Conservation (phyloP, 2,888 invertebrate genomes). For the Argyresthia goedartella region DNA sequence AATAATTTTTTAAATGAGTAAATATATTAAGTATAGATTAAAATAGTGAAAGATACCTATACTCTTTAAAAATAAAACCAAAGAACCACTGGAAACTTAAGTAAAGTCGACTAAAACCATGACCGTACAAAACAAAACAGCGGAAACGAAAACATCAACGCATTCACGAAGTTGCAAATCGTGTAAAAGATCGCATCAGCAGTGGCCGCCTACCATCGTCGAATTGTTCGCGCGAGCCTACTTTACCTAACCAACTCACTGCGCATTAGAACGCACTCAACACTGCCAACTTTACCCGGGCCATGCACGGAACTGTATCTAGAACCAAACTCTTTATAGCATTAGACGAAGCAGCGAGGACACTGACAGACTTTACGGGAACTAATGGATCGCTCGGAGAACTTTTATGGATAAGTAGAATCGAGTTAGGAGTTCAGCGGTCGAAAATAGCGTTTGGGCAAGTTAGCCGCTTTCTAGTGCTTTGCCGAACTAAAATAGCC, state of each 20-base stretch:
- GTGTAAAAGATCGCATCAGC: conserved; percentile 6
- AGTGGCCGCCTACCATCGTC: conserved; percentile 31
- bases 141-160: too few species aligned
- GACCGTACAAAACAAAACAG: too few species aligned
- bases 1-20: too few species aligned
- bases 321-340: conserved; percentile 52
- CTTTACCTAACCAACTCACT: conserved; percentile 42
- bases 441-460: conserved; percentile 46
- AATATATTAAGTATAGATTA: too few species aligned
- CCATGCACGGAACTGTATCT: conserved; percentile 25
- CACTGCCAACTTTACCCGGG: conserved; percentile 34
- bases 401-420: conserved; percentile 62
- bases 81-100: too few species aligned
- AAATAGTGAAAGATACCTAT: too few species aligned
- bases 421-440: conserved; percentile 40
- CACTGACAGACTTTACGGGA: conserved; percentile 45
- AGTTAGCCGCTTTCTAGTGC: conserved; percentile 23
- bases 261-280: conserved; percentile 30
- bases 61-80: too few species aligned
- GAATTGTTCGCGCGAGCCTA: conserved; percentile 29
- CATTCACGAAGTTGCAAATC: conserved; percentile 2
- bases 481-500: conserved; percentile 25
- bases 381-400: conserved; percentile 58
- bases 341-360: conserved; percentile 39
- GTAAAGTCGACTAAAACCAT: too few species aligned